A percentile compares a stretch with the other conserved stretches of the same genome.
These are phyloP conservation scores for Branchellion lobata DNA, from an alignment of 2,888 invertebrate species.

Conservation along the genomic window DNA sequence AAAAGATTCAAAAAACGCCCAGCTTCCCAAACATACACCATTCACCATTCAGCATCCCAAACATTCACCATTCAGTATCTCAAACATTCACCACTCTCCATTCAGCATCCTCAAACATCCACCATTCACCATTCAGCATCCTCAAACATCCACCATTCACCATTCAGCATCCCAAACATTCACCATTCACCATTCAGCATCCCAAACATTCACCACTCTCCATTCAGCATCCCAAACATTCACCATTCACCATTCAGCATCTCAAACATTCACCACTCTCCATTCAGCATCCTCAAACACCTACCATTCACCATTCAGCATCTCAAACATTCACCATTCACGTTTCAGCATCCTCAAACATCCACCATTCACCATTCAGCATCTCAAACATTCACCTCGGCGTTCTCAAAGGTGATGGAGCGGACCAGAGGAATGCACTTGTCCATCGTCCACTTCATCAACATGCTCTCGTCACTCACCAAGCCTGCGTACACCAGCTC, in stretches of 20 bases:
- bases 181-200: too few species aligned
- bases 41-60: too few species aligned
- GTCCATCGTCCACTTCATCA: constrained; percentile 82
- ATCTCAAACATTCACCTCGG: constrained; percentile 69
- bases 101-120: too few species aligned
- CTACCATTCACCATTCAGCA: neutral
- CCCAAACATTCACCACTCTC: neutral
- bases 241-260: too few species aligned
- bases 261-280: neutral
- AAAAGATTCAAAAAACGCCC: neutral
- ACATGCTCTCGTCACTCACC: constrained; percentile 69
- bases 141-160: too few species aligned
- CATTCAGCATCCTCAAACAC: neutral
- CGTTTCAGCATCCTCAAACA: too few species aligned
- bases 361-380: neutral
- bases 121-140: too few species aligned
- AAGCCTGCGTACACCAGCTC: constrained; percentile 55
- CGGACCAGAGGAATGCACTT: constrained; percentile 94
- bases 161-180: neutral
- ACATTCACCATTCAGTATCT: too few species aligned
- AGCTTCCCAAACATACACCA: too few species aligned
- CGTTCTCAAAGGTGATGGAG: constrained; percentile 99
- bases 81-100: too few species aligned
- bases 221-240: neutral
- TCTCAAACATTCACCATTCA: neutral